A percentile compares a stretch with the other conserved stretches of the same genome.
phyloP scores from a whole-genome alignment of 2,888 invertebrate genomes.

The Sclerodermus sp. region DNA sequence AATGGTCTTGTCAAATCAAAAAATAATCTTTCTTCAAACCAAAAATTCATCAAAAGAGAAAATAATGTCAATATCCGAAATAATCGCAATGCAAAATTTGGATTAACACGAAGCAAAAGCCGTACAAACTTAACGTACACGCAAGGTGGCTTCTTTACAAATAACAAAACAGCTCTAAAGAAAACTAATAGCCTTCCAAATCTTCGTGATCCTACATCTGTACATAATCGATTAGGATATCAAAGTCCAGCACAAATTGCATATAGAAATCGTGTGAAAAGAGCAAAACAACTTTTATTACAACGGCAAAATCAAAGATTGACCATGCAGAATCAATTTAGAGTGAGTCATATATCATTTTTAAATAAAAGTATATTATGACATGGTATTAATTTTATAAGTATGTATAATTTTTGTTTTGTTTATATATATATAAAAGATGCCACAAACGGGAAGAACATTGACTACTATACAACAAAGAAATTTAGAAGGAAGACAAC shows the following conservation, averaged over 20 bases:
- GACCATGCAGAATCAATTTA: slow-evolving; percentile 40
- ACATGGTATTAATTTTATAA: background rate
- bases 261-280: slow-evolving; percentile 52
- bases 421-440: slow-evolving; percentile 23
- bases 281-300: slow-evolving; percentile 48
- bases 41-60: slow-evolving; percentile 33
- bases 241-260: slow-evolving; percentile 53
- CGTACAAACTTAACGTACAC: slow-evolving; percentile 41
- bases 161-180: slow-evolving; percentile 37
- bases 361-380: background rate
- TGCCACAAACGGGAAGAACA: slow-evolving; percentile 36
- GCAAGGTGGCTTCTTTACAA: slow-evolving; percentile 37
- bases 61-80: slow-evolving; percentile 31
- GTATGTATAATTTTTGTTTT: background rate
- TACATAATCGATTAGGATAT: slow-evolving; percentile 52
- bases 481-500: slow-evolving; percentile 42
- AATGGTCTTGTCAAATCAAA: slow-evolving; percentile 37
- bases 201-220: slow-evolving; percentile 50
- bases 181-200: slow-evolving; percentile 50
- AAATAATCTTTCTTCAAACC: slow-evolving; percentile 41
- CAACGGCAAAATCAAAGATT: slow-evolving; percentile 48
- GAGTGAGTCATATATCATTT: slow-evolving; percentile 31
- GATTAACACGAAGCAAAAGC: slow-evolving; percentile 45
- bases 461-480: slow-evolving; percentile 42
- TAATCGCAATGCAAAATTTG: slow-evolving; percentile 34